These are phyloP conservation scores for Phalacrocorax carbo DNA, from an alignment of 2,113 vertebrate genomes.

Conservation along the genomic window DNA sequence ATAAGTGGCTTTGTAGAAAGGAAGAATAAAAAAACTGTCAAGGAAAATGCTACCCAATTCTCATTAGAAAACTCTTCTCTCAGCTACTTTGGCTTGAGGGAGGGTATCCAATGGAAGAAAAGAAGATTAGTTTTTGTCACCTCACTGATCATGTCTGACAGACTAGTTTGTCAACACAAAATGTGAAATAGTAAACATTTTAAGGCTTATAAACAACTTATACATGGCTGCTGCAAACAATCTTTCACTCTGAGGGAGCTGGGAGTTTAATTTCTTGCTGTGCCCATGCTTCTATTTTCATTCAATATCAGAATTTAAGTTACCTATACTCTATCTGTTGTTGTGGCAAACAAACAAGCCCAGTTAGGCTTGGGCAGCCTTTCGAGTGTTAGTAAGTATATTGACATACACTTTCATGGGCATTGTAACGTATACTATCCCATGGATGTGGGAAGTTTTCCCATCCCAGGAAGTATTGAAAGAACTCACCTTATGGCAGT, in stretches of 20 bases:
- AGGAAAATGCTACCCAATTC: neutral
- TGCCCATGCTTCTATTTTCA: neutral
- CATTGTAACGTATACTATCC: neutral
- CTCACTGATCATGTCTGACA: conserved; percentile 10
- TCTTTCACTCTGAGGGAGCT: neutral
- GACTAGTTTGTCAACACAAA: neutral
- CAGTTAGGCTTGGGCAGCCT: neutral
- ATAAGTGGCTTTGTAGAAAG: neutral
- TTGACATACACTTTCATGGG: neutral
- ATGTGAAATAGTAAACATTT: conserved; percentile 38
- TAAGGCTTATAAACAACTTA: neutral
- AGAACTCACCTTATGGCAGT: neutral
- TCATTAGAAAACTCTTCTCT: neutral
- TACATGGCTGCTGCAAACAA: neutral
- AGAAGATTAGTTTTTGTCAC: conserved; percentile 2
- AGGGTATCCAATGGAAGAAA: neutral
- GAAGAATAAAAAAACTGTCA: neutral
- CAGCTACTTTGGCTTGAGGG: neutral
- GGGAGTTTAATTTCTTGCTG: neutral
- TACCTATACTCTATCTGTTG: neutral
- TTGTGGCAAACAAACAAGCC: neutral
- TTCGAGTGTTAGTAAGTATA: neutral
- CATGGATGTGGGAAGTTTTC: neutral
- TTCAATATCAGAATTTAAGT: neutral
- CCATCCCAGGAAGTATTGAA: neutral